These are phyloP conservation scores for Pyralis farinalis DNA, from an alignment of 2,888 invertebrate genomes.

Conservation along the genomic window DNA sequence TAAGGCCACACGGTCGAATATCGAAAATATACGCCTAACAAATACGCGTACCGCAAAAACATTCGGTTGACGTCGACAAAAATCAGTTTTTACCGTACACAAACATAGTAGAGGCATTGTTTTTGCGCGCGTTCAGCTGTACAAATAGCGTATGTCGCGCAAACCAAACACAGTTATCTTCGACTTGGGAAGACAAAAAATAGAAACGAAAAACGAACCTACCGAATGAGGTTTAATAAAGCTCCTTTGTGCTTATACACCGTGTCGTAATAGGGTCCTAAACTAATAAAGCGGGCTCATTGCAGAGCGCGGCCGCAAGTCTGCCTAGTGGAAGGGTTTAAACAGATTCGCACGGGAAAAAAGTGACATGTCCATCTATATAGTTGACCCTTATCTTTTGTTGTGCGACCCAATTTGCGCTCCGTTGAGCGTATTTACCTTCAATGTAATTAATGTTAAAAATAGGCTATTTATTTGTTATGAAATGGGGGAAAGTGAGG, in stretches of 20 bases:
- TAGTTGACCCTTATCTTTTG: slow-evolving; percentile 56
- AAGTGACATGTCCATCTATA: slow-evolving; percentile 39
- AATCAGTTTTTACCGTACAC: slow-evolving; percentile 49
- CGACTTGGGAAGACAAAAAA: slow-evolving; percentile 44
- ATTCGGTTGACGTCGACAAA: slow-evolving; percentile 46
- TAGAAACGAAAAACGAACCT: slow-evolving; percentile 35
- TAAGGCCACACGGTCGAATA: neutral
- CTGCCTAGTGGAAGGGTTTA: slow-evolving; percentile 49
- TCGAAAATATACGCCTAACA: neutral
- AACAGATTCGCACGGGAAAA: slow-evolving; percentile 62
- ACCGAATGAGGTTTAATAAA: slow-evolving; percentile 55
- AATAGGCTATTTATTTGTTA: slow-evolving; percentile 7
- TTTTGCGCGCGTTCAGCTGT: slow-evolving; percentile 55
- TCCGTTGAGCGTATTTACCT: slow-evolving; percentile 44
- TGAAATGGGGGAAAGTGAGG: slow-evolving; percentile 4
- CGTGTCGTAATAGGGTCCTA: slow-evolving; percentile 68
- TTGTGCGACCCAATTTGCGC: slow-evolving; percentile 48
- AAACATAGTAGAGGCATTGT: slow-evolving; percentile 47
- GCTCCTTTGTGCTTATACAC: slow-evolving; percentile 58
- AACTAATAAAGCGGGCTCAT: slow-evolving; percentile 65
- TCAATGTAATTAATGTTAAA: slow-evolving; percentile 41
- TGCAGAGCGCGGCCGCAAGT: slow-evolving; percentile 37
- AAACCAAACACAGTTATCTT: slow-evolving; percentile 61
- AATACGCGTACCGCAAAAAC: slow-evolving; percentile 18
- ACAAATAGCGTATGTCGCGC: slow-evolving; percentile 55